A percentile compares a stretch with the other conserved stretches of the same genome.
Conservation (phyloP, 2,113 vertebrate species). For the Ornithorhynchus anatinus region DNA sequence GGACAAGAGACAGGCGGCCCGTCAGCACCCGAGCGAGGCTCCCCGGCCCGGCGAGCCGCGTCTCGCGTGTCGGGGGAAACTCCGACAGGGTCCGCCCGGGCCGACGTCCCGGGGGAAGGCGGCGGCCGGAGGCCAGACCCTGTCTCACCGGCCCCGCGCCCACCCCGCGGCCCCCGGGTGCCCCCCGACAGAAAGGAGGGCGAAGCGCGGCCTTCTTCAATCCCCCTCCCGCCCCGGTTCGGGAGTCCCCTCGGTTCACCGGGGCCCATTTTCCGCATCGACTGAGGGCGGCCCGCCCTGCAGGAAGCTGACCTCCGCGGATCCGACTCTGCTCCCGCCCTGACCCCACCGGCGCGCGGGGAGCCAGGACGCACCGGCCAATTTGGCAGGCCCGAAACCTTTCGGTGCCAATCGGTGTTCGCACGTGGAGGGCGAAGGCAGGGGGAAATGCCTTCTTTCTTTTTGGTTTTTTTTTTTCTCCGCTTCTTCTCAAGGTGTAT, state of each 20-base stretch:
- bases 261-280: background rate
- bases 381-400: slow-evolving; percentile 75
- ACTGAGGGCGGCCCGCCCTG: slow-evolving; percentile 52
- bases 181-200: background rate
- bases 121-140: background rate
- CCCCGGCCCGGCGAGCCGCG: background rate
- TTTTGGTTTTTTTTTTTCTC: no score
- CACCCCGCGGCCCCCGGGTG: background rate
- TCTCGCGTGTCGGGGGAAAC: slow-evolving; percentile 5
- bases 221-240: background rate
- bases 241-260: background rate
- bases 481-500: slow-evolving; percentile 53
- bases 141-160: background rate
- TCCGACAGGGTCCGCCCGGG: background rate
- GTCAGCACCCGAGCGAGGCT: slow-evolving; percentile 30
- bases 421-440: slow-evolving; percentile 64
- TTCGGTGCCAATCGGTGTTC: slow-evolving; percentile 75
- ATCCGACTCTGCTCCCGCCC: slow-evolving; percentile 69
- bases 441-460: slow-evolving; percentile 62
- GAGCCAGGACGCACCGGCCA: slow-evolving; percentile 68
- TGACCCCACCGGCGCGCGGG: slow-evolving; percentile 67
- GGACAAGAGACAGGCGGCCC: slow-evolving; percentile 39
- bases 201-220: background rate
- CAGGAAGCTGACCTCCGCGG: slow-evolving; percentile 38
- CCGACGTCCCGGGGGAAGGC: background rate